Conservation (phyloP, 1,140 invertebrate species). For the Pollicipes pollicipes region DNA sequence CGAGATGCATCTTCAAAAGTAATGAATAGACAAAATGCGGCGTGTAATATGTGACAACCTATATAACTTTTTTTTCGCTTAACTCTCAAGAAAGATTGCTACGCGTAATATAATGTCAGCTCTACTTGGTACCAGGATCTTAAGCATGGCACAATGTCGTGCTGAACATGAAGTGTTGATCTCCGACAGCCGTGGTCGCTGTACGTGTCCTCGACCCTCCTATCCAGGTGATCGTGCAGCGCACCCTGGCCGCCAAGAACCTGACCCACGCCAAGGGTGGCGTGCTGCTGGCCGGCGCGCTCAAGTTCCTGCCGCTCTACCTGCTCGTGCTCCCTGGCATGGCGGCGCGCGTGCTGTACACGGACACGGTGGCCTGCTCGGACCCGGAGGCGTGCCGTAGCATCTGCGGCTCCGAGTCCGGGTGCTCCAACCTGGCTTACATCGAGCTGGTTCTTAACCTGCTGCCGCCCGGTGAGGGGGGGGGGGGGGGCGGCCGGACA, state of each 20-base stretch:
- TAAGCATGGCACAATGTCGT: no score
- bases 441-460: slow-evolving; percentile 33
- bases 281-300: slow-evolving; percentile 33
- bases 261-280: slow-evolving; percentile 36
- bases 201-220: not conserved
- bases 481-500: not conserved
- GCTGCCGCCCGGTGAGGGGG: slow-evolving; percentile 27
- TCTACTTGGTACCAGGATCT: no score
- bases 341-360: slow-evolving; percentile 33
- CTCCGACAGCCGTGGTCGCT: not conserved
- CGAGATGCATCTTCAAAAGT: no score
- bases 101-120: no score
- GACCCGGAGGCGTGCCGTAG: slow-evolving; percentile 28
- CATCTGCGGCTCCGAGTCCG: slow-evolving; percentile 25
- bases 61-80: no score
- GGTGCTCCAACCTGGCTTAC: slow-evolving; percentile 37
- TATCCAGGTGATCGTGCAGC: slow-evolving; percentile 34
- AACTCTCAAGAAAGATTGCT: no score
- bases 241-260: slow-evolving; percentile 36
- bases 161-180: no score
- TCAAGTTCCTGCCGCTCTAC: slow-evolving; percentile 38
- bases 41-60: no score
- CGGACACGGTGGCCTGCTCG: slow-evolving; percentile 31
- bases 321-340: slow-evolving; percentile 39
- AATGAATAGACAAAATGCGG: no score